These are phyloP conservation scores for Latrodectus elegans DNA, from an alignment of 2,888 invertebrate genomes.

Conservation along the genomic window DNA sequence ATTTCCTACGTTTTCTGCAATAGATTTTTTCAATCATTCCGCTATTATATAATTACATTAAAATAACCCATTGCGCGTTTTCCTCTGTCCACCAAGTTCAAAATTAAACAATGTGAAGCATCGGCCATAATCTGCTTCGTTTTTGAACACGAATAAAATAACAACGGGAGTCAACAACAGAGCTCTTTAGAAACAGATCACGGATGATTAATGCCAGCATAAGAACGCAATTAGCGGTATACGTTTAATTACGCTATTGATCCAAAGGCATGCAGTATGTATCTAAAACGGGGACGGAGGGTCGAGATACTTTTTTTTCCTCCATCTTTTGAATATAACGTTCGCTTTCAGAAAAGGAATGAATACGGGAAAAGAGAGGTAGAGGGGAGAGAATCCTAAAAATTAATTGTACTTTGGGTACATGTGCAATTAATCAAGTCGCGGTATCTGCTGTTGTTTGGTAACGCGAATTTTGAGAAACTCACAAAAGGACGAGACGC, in stretches of 20 bases:
- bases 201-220: constrained; percentile 64
- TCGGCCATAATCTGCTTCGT: too few species aligned
- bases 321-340: constrained; percentile 14
- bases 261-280: constrained; percentile 42
- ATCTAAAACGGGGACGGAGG: constrained; percentile 36
- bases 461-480: constrained; percentile 37
- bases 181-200: constrained; percentile 49
- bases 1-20: too few species aligned
- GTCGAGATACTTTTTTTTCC: neutral
- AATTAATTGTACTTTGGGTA: constrained; percentile 68
- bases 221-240: constrained; percentile 67
- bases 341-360: constrained; percentile 32
- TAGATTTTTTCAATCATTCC: too few species aligned
- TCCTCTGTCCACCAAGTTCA: too few species aligned
- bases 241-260: constrained; percentile 67
- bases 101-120: too few species aligned
- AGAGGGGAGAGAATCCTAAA: constrained; percentile 39
- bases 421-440: constrained; percentile 64
- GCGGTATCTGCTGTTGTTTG: constrained; percentile 64
- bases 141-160: constrained; percentile 25
- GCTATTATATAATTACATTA: too few species aligned
- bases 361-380: constrained; percentile 36
- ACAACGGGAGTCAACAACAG: constrained; percentile 62
- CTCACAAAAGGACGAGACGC: constrained; percentile 46
- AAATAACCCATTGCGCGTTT: too few species aligned